Evolutionary conservation across 2,113 vertebrate genomes (phyloP).

Genomic region (Pionites leucogaster): DNA sequence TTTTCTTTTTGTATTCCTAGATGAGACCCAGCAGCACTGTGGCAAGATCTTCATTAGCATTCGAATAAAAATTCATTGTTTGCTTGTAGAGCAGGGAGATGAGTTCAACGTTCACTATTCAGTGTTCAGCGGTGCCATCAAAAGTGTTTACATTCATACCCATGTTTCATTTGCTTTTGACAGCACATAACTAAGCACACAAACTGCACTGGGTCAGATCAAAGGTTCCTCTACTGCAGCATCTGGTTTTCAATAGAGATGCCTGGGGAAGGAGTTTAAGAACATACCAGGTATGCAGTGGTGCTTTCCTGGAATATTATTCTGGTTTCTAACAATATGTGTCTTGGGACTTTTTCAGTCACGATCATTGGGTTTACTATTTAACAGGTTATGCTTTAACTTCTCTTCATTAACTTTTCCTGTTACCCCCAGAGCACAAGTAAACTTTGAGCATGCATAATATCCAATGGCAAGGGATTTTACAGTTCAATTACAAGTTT

Average conservation of each 20-base stretch:
- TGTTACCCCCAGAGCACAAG: not conserved
- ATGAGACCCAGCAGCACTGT: not conserved
- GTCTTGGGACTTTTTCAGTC: not conserved
- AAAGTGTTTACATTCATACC: slow-evolving; percentile 40
- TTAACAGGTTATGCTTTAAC: slow-evolving; percentile 42
- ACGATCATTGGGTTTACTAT: slow-evolving; percentile 3
- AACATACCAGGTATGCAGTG: not conserved
- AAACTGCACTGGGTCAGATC: not conserved
- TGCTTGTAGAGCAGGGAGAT: not conserved
- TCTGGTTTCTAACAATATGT: not conserved
- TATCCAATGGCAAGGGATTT: slow-evolving; percentile 16
- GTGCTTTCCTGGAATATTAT: not conserved
- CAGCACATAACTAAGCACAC: slow-evolving; percentile 3
- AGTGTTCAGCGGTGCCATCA: not conserved
- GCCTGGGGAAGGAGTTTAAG: not conserved
- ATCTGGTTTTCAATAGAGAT: not conserved
- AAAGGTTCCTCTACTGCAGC: not conserved
- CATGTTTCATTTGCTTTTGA: not conserved
- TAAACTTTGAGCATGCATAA: slow-evolving; percentile 7
- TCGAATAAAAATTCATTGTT: slow-evolving; percentile 40
- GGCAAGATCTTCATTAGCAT: slow-evolving; percentile 58
- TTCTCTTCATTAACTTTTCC: slow-evolving; percentile 31
- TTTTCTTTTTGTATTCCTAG: slow-evolving; percentile 1
- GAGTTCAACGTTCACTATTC: not conserved
- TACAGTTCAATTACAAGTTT: slow-evolving; percentile 33